Evolutionary conservation across 92 coral and sea anemone species (phyloP), one percentile per base, ranked within the genome.

Genomic region (Epizoanthus ramosus): DNA sequence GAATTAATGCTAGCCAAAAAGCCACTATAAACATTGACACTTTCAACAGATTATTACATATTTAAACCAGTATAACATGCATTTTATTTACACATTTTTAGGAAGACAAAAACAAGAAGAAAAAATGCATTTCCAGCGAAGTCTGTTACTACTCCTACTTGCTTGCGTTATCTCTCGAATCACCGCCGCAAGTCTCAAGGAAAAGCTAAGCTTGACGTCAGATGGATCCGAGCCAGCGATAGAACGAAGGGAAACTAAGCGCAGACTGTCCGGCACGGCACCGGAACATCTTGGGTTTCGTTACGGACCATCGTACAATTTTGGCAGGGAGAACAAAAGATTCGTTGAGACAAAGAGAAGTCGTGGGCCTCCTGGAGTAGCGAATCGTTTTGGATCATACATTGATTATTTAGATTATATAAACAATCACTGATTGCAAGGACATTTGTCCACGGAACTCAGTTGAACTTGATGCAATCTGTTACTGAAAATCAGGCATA

Each of bases 121-220:
- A 7, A 14, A 18, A 13, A 67, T 67, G 72, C 50, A 67, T 14
- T 6, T 67, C 47, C 47, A 18, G 31, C 31, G 22, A 12, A 67
- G 45, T 8, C 28, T 67, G 10, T n/a, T 43, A 43, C 41, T 67
- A 43, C 0, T 67, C 9, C 28, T 67, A 14, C 19, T 67, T 8
- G 72, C 9, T 33, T 12, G 72, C 4, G 22, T 67, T 5, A 5
- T 67, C 72, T 67, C 72, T 31, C 72, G 28, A 19, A 6, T 67
- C 21, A 21, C 18, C n/a, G 72, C 43, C 18, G 50, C 45, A 9
- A 67, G 72, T 41, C 72, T 67, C 72, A 67, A 35, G 72, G 50
- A 67, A 67, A 67, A 67, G 72, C 33, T 67, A 43, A 43, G 72
- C 15, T 43, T 67, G 45, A 67, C 6, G 21, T 33, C 72, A 9